Evolutionary conservation across 2,888 invertebrate genomes (phyloP).

Genomic region (Habroteleia sp.): DNA sequence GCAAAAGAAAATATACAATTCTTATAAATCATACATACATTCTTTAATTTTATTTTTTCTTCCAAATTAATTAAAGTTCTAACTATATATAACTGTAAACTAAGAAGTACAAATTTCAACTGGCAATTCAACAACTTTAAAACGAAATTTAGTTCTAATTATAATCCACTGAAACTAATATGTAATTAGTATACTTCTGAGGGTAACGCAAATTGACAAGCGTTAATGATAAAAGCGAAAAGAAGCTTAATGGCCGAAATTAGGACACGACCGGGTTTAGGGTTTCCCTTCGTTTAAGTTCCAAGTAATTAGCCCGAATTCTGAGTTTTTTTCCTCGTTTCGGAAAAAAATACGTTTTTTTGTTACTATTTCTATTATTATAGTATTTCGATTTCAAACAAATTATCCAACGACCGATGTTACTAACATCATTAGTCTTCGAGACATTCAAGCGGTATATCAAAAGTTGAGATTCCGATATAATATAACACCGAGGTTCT

Average conservation of each 20-base stretch:
- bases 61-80: constrained; percentile 4
- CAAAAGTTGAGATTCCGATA: constrained; percentile 31
- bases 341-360: constrained; percentile 7
- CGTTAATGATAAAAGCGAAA: constrained; percentile 22
- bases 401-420: constrained; percentile 23
- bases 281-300: constrained; percentile 14
- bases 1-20: no score
- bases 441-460: constrained; percentile 11
- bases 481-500: no score
- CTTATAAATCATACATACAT: no score
- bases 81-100: no score
- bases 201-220: constrained; percentile 29
- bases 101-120: neutral
- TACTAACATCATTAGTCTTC: constrained; percentile 28
- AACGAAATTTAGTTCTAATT: constrained; percentile 19
- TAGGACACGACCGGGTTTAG: constrained; percentile 8
- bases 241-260: constrained; percentile 13
- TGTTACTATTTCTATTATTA: constrained; percentile 28
- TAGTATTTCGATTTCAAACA: constrained; percentile 26
- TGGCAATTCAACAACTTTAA: constrained; percentile 3
- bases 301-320: constrained; percentile 22
- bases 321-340: neutral
- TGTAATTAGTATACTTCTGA: constrained; percentile 32
- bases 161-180: constrained; percentile 20
- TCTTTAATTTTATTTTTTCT: no score